Evolutionary conservation across 2,113 vertebrate species (phyloP), one percentile per base, ranked within the genome.

Genomic region (Circaetus cinerascens): DNA sequence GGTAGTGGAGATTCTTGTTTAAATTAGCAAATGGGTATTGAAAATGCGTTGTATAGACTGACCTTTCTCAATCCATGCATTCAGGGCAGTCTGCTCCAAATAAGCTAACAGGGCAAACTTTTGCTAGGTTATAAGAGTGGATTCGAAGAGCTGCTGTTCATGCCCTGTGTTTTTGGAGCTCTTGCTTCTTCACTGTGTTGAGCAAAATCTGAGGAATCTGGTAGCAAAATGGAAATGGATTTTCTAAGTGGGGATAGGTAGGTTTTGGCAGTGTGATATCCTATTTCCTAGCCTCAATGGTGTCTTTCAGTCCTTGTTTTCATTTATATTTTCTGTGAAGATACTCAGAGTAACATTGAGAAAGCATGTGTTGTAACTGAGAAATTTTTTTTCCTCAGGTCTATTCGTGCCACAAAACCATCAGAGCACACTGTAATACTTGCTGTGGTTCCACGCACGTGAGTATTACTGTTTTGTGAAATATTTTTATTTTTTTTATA

Each of bases 351-450:
- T 34, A 79, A 16, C 5, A 46, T 4, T 41, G 51, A 78, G 83
- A 59, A 59, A 83, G 22, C 7, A 22, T 55, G 29, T 18, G 57
- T 23, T 86, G 20, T 96, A 92, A 97, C 59, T 46, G 27, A 77
- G 45, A 80, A 18, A 40, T 60, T 76, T 90, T 97, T 97, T 98
- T 76, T 23, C 96, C 90, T 88, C 97, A 99, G 99, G 96, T 99
- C 98, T 91, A 99, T 99, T 96, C 99, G 99, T 86, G 99, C 98
- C 87, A 99, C 98, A 41, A 99, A 99, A 79, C 98, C 98, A 59
- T 99, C 99, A 2, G 99, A 99, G 97, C 99, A 99, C 91, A 98
- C 99, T 20, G 99, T 99, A 67, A 98, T 99, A 91, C 98, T 99
- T 9, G 99, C 99, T 29, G 98, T 99, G 20, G 98, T 99, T 93